Percentiles rank a stretch among this genome's conserved stretches.
phyloP scores from a whole-genome alignment of 2,797 vertebrate species.

The Setipinna tenuifilis region DNA sequence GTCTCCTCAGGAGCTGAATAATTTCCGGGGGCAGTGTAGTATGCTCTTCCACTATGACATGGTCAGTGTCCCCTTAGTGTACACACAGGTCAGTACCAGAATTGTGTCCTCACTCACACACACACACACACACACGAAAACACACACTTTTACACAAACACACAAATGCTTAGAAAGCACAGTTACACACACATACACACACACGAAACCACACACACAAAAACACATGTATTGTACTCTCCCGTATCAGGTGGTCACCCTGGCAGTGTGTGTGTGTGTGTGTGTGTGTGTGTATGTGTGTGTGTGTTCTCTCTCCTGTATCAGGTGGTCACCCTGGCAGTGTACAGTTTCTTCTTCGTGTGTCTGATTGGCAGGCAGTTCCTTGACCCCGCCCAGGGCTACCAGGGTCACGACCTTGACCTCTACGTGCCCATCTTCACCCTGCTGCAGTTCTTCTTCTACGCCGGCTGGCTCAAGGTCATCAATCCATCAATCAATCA shows the following conservation, averaged over 20 bases:
- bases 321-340: conserved; percentile 91
- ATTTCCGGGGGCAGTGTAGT: conserved; percentile 87
- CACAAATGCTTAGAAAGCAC: too few relatives aligned
- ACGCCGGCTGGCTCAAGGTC: conserved; percentile 94
- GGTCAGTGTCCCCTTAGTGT: conserved; percentile 90
- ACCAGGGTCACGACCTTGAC: conserved; percentile 87
- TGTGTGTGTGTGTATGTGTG: background rate
- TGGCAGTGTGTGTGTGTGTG: background rate
- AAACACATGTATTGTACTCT: too few relatives aligned
- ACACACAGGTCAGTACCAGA: conserved; percentile 82
- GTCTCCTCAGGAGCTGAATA: conserved; percentile 79
- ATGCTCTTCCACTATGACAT: conserved; percentile 95
- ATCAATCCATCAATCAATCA: background rate
- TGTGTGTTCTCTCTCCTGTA: background rate
- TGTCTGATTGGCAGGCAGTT: conserved; percentile 93
- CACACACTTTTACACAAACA: background rate
- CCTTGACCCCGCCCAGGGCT: conserved; percentile 86
- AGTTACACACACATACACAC: too few relatives aligned
- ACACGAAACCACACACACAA: too few relatives aligned
- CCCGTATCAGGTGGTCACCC: too few relatives aligned
- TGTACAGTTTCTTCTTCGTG: conserved; percentile 92
- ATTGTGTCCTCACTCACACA: background rate
- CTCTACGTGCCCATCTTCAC: conserved; percentile 91
- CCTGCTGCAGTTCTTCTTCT: conserved; percentile 93
- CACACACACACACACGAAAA: background rate